These are phyloP conservation scores for Misgurnus mizolepis DNA, from an alignment of 2,113 vertebrate species.

Conservation along the genomic window DNA sequence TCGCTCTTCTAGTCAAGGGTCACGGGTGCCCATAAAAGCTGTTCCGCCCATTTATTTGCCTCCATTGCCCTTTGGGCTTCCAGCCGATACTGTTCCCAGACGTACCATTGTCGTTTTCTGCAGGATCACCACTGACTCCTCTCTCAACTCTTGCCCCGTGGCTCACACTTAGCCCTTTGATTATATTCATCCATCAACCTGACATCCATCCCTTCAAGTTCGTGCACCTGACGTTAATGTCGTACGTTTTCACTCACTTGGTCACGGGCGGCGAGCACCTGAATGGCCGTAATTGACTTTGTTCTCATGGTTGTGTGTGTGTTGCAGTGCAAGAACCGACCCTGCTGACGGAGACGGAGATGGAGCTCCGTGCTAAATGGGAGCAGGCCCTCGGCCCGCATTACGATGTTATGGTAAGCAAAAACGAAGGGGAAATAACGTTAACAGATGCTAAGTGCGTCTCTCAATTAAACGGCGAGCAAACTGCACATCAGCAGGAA, in stretches of 20 bases:
- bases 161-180: slow-evolving; percentile 35
- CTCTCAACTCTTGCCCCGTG: slow-evolving; percentile 36
- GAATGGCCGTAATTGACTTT: slow-evolving; percentile 41
- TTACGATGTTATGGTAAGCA: slow-evolving; percentile 89
- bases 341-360: slow-evolving; percentile 69
- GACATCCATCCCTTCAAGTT: slow-evolving; percentile 1
- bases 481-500: slow-evolving; percentile 29
- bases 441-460: slow-evolving; percentile 25
- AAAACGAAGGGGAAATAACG: slow-evolving; percentile 11
- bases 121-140: slow-evolving; percentile 35
- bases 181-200: slow-evolving; percentile 46
- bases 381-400: slow-evolving; percentile 85
- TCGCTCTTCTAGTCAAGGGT: slow-evolving; percentile 22
- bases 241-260: slow-evolving; percentile 30
- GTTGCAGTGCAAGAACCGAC: slow-evolving; percentile 64
- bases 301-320: slow-evolving; percentile 47
- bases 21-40: neutral
- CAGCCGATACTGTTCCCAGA: slow-evolving; percentile 3
- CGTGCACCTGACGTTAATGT: slow-evolving; percentile 31
- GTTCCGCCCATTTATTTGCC: slow-evolving; percentile 9
- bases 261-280: neutral
- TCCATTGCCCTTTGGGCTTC: slow-evolving; percentile 8
- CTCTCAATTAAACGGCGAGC: slow-evolving; percentile 1
- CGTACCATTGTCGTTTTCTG: slow-evolving; percentile 19
- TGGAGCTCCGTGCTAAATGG: slow-evolving; percentile 85